A percentile compares a stretch with the other conserved stretches of the same genome.
These are phyloP conservation scores for Lytechinus pictus DNA, from an alignment of 35 echinoderm and acorn worm species.

Conservation along the genomic window DNA sequence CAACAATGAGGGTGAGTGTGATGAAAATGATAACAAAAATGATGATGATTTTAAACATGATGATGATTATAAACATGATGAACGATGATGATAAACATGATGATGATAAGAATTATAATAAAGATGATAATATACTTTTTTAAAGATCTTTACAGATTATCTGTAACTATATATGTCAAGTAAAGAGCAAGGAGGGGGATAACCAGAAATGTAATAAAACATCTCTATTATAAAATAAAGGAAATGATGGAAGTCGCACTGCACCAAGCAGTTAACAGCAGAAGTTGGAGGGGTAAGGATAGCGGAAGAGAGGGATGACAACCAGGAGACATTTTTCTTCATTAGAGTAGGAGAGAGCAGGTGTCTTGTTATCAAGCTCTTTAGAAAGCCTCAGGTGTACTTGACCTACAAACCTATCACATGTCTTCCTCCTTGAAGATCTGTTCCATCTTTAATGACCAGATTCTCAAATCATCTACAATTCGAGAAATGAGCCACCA, in stretches of 20 bases:
- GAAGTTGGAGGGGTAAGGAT: background rate
- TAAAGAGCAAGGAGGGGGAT: background rate
- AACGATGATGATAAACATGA: too few species aligned
- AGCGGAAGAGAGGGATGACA: background rate
- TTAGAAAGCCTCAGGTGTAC: background rate
- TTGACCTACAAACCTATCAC: background rate
- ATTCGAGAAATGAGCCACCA: background rate
- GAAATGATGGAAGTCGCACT: background rate
- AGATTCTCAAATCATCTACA: background rate
- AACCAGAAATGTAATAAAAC: background rate
- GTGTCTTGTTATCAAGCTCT: background rate
- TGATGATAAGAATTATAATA: too few species aligned
- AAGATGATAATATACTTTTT: too few species aligned
- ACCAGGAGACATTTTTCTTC: background rate
- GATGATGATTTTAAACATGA: too few species aligned
- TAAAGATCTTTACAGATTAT: background rate
- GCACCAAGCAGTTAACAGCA: background rate
- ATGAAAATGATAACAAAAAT: too few species aligned
- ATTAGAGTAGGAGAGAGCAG: background rate
- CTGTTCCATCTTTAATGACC: background rate
- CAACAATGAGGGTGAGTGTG: too few species aligned
- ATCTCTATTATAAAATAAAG: background rate
- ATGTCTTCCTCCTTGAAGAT: background rate
- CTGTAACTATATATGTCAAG: background rate
- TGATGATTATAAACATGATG: too few species aligned